A percentile compares a stretch with the other conserved stretches of the same genome.
Evolutionary conservation across 2,113 vertebrate genomes (phyloP).

Genomic region (Scalopus aquaticus): DNA sequence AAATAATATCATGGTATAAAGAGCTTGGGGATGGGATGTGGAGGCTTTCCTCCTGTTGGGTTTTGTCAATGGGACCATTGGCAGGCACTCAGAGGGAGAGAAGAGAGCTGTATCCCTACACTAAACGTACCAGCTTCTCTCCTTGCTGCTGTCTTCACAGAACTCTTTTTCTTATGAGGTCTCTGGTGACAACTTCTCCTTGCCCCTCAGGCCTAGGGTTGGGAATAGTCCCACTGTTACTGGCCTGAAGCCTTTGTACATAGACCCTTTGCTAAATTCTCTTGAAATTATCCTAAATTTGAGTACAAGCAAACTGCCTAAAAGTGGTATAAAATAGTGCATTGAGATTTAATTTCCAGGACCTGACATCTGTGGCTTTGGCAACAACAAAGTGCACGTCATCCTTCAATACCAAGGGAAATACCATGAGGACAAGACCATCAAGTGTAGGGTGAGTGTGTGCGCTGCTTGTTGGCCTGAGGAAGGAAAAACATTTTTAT

Average conservation of each 20-base stretch:
- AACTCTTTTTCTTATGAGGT: not conserved
- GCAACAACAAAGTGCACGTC: conserved; percentile 92
- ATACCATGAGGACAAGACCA: conserved; percentile 91
- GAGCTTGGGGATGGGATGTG: not conserved
- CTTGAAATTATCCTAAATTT: conserved; percentile 41
- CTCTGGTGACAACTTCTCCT: not conserved
- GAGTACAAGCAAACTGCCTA: conserved; percentile 24
- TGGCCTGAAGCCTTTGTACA: not conserved
- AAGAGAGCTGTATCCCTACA: not conserved
- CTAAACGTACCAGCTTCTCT: not conserved
- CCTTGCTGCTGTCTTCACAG: not conserved
- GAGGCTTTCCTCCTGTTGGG: not conserved
- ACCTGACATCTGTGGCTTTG: conserved; percentile 92
- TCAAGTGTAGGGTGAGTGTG: conserved; percentile 88
- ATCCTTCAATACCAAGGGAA: conserved; percentile 92
- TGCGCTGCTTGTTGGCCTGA: not conserved
- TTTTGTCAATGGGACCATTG: not conserved
- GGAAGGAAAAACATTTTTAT: not conserved
- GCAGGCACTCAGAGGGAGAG: conserved; percentile 21
- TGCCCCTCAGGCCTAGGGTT: not conserved
- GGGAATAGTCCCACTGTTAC: not conserved
- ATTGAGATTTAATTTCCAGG: conserved; percentile 81
- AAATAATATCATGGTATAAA: conserved; percentile 6
- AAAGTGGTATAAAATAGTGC: conserved; percentile 23
- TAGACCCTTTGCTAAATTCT: conserved; percentile 21